These are phyloP conservation scores for Cydia splendana DNA, from an alignment of 1,140 invertebrate species.

Conservation along the genomic window DNA sequence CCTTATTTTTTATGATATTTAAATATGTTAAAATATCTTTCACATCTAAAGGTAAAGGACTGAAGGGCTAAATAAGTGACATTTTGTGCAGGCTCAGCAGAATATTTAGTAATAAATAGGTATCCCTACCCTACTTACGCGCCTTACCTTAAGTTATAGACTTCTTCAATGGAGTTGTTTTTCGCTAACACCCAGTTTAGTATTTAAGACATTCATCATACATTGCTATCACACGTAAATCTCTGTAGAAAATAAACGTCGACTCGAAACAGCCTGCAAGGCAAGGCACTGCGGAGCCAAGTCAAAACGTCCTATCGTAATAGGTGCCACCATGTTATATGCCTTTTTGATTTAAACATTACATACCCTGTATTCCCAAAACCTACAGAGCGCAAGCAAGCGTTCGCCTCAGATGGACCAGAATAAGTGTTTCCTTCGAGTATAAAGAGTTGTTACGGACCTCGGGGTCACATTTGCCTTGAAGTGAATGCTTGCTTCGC, in stretches of 20 bases:
- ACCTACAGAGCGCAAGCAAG: not conserved
- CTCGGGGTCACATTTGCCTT: too few species aligned
- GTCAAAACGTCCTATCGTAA: not conserved
- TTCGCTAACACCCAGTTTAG: not conserved
- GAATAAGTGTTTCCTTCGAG: not conserved
- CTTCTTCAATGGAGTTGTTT: not conserved
- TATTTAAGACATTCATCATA: conserved; percentile 15
- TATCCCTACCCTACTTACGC: too few species aligned
- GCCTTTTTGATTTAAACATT: conserved; percentile 4
- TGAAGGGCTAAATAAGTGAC: too few species aligned
- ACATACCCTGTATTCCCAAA: not conserved
- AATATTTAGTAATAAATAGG: too few species aligned
- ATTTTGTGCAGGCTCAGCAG: too few species aligned
- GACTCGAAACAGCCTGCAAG: not conserved
- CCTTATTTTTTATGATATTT: too few species aligned
- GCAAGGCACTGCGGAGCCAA: not conserved
- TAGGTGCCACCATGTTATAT: not conserved
- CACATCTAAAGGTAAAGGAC: too few species aligned
- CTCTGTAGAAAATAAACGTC: conserved; percentile 8
- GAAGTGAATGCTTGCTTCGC: not conserved
- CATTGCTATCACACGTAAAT: conserved; percentile 22
- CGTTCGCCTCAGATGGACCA: not conserved
- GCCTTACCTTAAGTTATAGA: too few species aligned
- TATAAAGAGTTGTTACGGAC: too few species aligned
- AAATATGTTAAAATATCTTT: too few species aligned